Percentiles rank a stretch among this genome's conserved stretches.
phyloP scores from a whole-genome alignment of 53 echinoderm and acorn worm genomes.

The Patiria pectinifera region DNA sequence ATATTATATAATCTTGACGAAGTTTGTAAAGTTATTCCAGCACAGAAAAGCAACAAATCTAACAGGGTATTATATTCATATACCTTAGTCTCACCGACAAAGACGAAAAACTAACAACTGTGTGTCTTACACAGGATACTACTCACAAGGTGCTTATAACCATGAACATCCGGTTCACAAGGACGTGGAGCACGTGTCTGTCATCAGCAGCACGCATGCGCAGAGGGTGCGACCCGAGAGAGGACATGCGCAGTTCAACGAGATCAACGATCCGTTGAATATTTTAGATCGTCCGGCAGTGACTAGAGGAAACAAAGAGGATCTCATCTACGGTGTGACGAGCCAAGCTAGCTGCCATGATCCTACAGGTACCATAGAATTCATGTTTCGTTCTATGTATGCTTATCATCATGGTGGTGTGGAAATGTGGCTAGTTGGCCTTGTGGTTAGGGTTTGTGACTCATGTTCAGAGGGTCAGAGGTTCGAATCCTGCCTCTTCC shows the following conservation, averaged over 20 bases:
- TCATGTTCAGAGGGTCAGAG: too few species aligned
- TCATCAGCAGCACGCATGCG: constrained; percentile 72
- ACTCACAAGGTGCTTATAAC: constrained; percentile 49
- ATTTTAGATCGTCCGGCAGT: constrained; percentile 57
- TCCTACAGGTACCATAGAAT: constrained; percentile 39
- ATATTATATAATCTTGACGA: too few species aligned
- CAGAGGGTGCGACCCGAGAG: constrained; percentile 36
- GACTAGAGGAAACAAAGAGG: constrained; percentile 37
- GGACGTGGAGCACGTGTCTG: constrained; percentile 77
- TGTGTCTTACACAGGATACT: constrained; percentile 36
- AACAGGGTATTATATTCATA: too few species aligned
- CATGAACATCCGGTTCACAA: constrained; percentile 41
- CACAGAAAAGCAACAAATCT: too few species aligned
- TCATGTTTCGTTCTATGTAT: too few species aligned
- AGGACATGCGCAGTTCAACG: constrained; percentile 51
- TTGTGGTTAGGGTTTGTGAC: too few species aligned
- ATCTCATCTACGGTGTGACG: constrained; percentile 3
- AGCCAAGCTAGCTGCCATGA: constrained; percentile 56
- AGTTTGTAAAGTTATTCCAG: too few species aligned
- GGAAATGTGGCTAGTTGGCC: too few species aligned
- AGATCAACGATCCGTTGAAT: constrained; percentile 75
- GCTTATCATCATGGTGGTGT: too few species aligned
- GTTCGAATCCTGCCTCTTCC: too few species aligned
- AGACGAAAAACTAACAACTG: too few species aligned
- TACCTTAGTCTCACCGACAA: too few species aligned